Evolutionary conservation across 2,888 invertebrate species (phyloP).

Genomic region (Diplolepis rosae): DNA sequence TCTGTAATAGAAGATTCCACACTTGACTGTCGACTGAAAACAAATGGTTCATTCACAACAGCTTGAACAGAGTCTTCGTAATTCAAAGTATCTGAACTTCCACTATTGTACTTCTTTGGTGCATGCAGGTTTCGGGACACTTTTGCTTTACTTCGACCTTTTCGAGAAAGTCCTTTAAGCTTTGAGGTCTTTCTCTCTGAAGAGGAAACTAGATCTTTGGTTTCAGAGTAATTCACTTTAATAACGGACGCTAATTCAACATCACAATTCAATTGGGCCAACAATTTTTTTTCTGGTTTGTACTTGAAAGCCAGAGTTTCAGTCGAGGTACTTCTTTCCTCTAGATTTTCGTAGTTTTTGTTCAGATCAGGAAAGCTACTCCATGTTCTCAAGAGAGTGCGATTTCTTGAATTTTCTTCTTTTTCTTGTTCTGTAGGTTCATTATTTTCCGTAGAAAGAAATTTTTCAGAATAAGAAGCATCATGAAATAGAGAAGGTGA

Average conservation of each 20-base stretch:
- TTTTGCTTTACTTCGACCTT: conserved; percentile 50
- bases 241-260: conserved; percentile 59
- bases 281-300: conserved; percentile 3
- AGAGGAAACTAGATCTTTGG: conserved; percentile 32
- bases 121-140: conserved; percentile 10
- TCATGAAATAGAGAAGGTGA: neutral
- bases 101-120: conserved; percentile 43
- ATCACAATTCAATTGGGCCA: conserved; percentile 27
- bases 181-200: conserved; percentile 44
- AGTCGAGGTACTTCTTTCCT: conserved; percentile 38
- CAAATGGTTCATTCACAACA: conserved; percentile 37
- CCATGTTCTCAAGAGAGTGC: conserved; percentile 59
- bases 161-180: conserved; percentile 51
- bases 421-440: neutral
- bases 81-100: conserved; percentile 61
- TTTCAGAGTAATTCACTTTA: conserved; percentile 62
- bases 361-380: conserved; percentile 61
- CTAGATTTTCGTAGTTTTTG: conserved; percentile 49
- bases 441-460: neutral
- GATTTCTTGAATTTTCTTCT: neutral
- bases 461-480: conserved; percentile 9
- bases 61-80: conserved; percentile 49
- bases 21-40: neutral
- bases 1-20: conserved; percentile 34
- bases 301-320: conserved; percentile 37